These are phyloP conservation scores for Hydrophis major DNA, from an alignment of 2,797 vertebrate species.

Conservation along the genomic window DNA sequence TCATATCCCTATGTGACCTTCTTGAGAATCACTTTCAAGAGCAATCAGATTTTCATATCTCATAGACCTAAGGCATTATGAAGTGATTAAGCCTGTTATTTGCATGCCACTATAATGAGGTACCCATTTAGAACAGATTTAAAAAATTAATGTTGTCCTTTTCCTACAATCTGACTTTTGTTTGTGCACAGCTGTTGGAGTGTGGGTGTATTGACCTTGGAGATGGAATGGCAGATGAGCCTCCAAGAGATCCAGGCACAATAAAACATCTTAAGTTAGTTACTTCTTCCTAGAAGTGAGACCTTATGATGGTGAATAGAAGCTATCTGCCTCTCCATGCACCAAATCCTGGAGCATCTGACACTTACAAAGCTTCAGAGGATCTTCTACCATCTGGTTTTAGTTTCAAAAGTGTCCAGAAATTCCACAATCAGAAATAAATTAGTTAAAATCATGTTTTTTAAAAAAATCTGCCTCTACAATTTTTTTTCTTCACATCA, in stretches of 20 bases:
- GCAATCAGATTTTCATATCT: background rate
- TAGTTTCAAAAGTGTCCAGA: constrained; percentile 29
- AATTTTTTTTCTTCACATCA: constrained; percentile 7
- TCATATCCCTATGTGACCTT: background rate
- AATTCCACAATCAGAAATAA: constrained; percentile 36
- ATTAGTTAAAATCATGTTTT: constrained; percentile 18
- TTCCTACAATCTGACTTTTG: background rate
- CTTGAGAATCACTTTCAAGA: background rate
- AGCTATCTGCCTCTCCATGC: background rate
- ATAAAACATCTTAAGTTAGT: constrained; percentile 6
- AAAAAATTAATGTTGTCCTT: background rate
- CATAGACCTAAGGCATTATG: background rate
- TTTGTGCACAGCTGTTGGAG: constrained; percentile 18
- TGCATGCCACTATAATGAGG: background rate
- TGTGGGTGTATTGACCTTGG: background rate
- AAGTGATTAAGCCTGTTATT: background rate
- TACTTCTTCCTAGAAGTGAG: constrained; percentile 29
- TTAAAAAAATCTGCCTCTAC: constrained; percentile 16
- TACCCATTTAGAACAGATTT: background rate
- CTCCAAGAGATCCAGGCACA: background rate
- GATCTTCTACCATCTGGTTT: constrained; percentile 24
- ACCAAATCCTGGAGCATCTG: background rate
- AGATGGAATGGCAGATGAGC: constrained; percentile 7
- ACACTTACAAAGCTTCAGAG: background rate
- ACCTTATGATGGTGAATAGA: background rate